phyloP scores from a whole-genome alignment of 2,113 vertebrate genomes.

The Rhinoptilus africanus region DNA sequence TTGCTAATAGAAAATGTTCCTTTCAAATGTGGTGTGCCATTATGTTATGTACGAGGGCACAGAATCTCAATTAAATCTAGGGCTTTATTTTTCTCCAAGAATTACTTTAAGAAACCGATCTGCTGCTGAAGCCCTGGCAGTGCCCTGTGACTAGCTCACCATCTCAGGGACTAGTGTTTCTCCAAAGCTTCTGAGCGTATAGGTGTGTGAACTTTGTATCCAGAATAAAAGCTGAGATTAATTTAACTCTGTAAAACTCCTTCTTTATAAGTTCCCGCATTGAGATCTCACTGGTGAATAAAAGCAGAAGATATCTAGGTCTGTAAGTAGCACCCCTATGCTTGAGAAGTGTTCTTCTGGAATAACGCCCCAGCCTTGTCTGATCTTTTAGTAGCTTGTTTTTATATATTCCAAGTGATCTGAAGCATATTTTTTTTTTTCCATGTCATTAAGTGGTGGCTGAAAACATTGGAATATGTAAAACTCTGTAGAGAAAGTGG shows the following conservation, averaged over 20 bases:
- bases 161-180: rapidly evolving
- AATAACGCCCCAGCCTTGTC: neutral
- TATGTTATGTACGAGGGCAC: neutral
- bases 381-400: neutral
- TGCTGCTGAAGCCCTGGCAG: neutral
- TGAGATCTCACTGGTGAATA: neutral
- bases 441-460: neutral
- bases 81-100: neutral
- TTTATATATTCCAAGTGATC: neutral
- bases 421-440: neutral
- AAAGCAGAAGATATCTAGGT: neutral
- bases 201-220: neutral
- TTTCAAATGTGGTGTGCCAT: rapidly evolving
- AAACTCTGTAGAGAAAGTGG: neutral
- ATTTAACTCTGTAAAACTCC: neutral
- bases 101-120: neutral
- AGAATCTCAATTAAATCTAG: neutral
- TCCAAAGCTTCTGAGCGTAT: neutral
- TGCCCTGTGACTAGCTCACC: neutral
- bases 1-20: neutral
- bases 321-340: neutral
- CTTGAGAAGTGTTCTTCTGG: neutral
- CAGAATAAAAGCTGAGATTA: neutral
- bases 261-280: neutral
- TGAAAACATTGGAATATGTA: neutral